These are phyloP conservation scores for Drosophila fulvimacula DNA, from an alignment of 2,888 invertebrate genomes.

Conservation along the genomic window DNA sequence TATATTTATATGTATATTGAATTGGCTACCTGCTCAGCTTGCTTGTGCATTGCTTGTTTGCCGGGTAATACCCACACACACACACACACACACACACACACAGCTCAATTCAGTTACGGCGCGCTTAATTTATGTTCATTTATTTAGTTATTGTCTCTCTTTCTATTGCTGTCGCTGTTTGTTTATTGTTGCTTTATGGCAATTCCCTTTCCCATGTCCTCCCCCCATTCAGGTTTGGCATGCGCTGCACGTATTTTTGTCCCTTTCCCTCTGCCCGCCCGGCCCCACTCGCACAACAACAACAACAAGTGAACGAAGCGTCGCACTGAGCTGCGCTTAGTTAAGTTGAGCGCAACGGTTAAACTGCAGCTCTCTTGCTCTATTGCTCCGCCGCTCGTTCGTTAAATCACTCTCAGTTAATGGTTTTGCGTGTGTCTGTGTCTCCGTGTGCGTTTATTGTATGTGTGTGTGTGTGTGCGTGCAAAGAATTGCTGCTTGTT, in stretches of 20 bases:
- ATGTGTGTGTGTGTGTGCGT: conserved; percentile 47
- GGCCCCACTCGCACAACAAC: not conserved
- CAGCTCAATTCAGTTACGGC: conserved; percentile 25
- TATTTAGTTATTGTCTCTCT: conserved; percentile 47
- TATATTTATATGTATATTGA: not conserved
- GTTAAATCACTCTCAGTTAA: conserved; percentile 39
- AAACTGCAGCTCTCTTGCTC: conserved; percentile 45
- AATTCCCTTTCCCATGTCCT: conserved; percentile 16
- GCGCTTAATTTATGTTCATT: conserved; percentile 65
- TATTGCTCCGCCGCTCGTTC: conserved; percentile 13
- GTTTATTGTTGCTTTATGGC: conserved; percentile 23
- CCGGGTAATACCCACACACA: conserved; percentile 11
- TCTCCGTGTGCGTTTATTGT: too few relatives aligned
- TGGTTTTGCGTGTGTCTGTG: conserved; percentile 17
- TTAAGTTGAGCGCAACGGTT: conserved; percentile 60
- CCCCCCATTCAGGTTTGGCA: conserved; percentile 30
- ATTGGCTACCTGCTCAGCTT: conserved; percentile 19
- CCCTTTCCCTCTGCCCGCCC: not conserved
- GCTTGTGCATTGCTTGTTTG: conserved; percentile 51
- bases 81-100: conserved; percentile 6
- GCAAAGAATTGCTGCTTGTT: conserved; percentile 69
- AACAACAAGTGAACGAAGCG: conserved; percentile 20
- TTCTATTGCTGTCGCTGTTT: conserved; percentile 16
- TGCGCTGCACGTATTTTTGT: conserved; percentile 54
- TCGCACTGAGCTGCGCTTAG: conserved; percentile 58